Base-by-base conservation (phyloP, 2,797 vertebrate species). In the Rhinophrynus dorsalis region DNA sequence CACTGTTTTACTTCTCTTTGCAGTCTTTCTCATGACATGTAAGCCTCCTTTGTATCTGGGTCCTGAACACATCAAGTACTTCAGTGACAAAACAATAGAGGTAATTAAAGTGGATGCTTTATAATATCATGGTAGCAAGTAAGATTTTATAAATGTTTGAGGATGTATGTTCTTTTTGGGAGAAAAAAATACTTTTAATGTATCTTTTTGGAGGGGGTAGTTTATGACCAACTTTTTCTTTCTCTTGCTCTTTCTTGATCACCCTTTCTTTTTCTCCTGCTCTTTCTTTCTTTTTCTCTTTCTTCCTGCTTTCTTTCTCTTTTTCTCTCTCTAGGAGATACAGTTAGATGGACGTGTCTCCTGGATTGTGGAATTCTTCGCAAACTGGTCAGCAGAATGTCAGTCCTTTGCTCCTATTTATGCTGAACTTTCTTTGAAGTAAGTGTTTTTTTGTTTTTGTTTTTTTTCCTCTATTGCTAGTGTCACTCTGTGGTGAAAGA, bases 381-480 rank as follows among this genome's bases (percentile, higher is more conserved):
- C 97, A 71, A 98, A 98, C 77, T 99, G 96, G 96, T 97, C 96
- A n/a, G 90, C 90, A 0, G 96, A 98, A 64, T 99, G 96, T 79
- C 96, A 99, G 78, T 95, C 95, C 2, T 98, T 99, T 0, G 95
- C 96, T 12, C 90, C 96, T 0, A 86, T 97, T 76, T 98, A 94
- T 0, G 95, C 96, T 0, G 90, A 97, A 52, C 92, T 98, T 20
- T 99, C 96, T 15, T 90, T 98, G 56, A 98, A 94, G 96, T 98
- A 85, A 91, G 93, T 79, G 42, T 26, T 11, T 24, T 48, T n/a
- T n/a, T n/a, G n/a, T n/a, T 3, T 26, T n/a, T 51, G 3, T 1
- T 3, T 20, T 57, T 57, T 9, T 24, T 56, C 17, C 24, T 17
- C 18, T 44, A n/a, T 18, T 6, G 15, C 3, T 18, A n/a, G 6